Conservation (phyloP, 2,888 invertebrate species). For the Allacma fusca region DNA sequence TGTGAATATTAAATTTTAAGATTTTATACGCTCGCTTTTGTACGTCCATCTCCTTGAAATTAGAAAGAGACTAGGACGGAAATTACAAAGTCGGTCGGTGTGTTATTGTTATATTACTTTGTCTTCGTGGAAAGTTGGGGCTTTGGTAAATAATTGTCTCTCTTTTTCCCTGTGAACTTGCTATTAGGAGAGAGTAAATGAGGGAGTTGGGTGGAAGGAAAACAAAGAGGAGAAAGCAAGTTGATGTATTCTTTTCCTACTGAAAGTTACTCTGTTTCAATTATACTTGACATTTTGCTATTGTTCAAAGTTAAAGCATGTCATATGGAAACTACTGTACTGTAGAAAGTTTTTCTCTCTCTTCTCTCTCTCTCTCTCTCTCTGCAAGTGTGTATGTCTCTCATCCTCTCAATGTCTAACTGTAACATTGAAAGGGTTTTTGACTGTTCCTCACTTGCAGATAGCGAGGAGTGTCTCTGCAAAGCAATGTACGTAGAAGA, state of each 20-base stretch:
- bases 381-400: not conserved
- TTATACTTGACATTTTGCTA: constrained; percentile 16
- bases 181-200: not conserved
- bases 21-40: too few relatives aligned
- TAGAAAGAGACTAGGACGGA: too few relatives aligned
- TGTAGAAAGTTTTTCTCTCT: not conserved
- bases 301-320: constrained; percentile 7
- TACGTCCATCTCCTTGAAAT: too few relatives aligned
- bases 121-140: not conserved
- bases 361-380: not conserved
- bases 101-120: not conserved
- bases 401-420: not conserved
- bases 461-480: too few relatives aligned
- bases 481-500: too few relatives aligned
- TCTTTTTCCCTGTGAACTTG: constrained; percentile 6
- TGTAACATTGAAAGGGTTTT: not conserved
- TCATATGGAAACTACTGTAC: constrained; percentile 4
- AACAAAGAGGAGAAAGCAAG: not conserved
- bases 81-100: constrained; percentile 8
- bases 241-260: not conserved
- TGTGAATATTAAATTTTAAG: too few relatives aligned
- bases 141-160: not conserved
- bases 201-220: not conserved
- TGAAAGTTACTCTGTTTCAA: constrained; percentile 4
- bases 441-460: too few relatives aligned